Evolutionary conservation across 2,888 invertebrate genomes (phyloP), one percentile per base, ranked within the genome.

Genomic region (Synergus japonicus): DNA sequence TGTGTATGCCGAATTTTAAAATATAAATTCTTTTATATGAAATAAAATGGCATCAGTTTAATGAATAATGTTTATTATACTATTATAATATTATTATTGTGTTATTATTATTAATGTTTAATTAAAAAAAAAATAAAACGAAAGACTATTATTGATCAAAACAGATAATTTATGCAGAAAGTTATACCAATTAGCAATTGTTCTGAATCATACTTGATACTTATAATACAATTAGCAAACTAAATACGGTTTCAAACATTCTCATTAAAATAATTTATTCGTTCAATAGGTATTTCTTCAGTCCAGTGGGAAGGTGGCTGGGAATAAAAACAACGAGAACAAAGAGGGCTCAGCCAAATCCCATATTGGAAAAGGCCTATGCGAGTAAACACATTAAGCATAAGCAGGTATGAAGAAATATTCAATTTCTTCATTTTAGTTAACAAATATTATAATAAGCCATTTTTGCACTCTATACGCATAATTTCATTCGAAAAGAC

Each of bases 271-370:
- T 76, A 69, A 54, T 44, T 63, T 73, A 41, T 73, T n/a, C 54
- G 3, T 37, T 81, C 78, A 81, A 54, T 78, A 97, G 97, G 91
- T 96, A 95, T 92, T 96, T 96, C 94, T 97, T 97, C 92, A 94
- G 95, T 76, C 97, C 97, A 1, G 94, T 97, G 86, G 98, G 97
- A 65, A 94, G 94, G 90, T 96, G 95, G 78, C 91, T 97, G 92
- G 97, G 97, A 79, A 96, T 98, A 88, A 97, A 95, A 92, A 95
- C 95, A 91, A 95, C 95, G 78, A 95, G 96, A 93, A 93, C 95
- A 88, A 97, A 96, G 93, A 96, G 94, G 92, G 96, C 97, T 63
- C 94, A 94, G 49, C 93, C 93, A 83, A 97, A 97, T 93, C 94
- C 94, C 76, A 93, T 95, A 81, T 93, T 98, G 89, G 98, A 98